These are phyloP conservation scores for Eptesicus fuscus DNA, from an alignment of 2,113 vertebrate genomes.

Conservation along the genomic window DNA sequence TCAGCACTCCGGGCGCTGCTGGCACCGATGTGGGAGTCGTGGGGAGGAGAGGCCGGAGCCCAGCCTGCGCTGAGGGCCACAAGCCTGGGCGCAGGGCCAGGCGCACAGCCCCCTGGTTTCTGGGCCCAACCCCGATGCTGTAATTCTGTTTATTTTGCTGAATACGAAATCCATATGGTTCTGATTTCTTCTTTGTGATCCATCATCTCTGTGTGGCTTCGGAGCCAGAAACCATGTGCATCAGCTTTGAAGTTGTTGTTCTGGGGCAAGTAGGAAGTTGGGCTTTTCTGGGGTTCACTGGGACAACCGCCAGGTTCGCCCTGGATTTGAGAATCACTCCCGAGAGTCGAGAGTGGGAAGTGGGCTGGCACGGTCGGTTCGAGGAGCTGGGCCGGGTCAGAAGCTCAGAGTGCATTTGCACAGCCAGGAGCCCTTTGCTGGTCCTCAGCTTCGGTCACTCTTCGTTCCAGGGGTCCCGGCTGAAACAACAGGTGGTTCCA, in stretches of 20 bases:
- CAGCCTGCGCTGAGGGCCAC: slow-evolving; percentile 18
- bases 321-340: not conserved
- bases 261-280: slow-evolving; percentile 26
- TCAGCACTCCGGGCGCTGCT: not conserved
- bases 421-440: not conserved
- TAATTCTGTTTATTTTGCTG: slow-evolving; percentile 68
- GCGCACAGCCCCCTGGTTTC: slow-evolving; percentile 12
- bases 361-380: not conserved
- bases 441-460: not conserved
- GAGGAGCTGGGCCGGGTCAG: not conserved
- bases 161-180: slow-evolving; percentile 67
- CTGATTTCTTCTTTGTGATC: slow-evolving; percentile 66
- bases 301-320: not conserved
- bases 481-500: not conserved
- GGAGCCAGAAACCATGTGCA: slow-evolving; percentile 15
- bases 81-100: slow-evolving; percentile 14
- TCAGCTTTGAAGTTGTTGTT: slow-evolving; percentile 55
- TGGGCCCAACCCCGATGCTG: slow-evolving; percentile 35
- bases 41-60: not conserved
- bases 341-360: not conserved
- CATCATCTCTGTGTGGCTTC: slow-evolving; percentile 31
- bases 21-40: not conserved
- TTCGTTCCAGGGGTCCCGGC: not conserved
- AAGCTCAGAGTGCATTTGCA: not conserved
- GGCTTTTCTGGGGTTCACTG: not conserved